Evolutionary conservation across 1,140 invertebrate species (phyloP).

Genomic region (Potamilus streckersoni): DNA sequence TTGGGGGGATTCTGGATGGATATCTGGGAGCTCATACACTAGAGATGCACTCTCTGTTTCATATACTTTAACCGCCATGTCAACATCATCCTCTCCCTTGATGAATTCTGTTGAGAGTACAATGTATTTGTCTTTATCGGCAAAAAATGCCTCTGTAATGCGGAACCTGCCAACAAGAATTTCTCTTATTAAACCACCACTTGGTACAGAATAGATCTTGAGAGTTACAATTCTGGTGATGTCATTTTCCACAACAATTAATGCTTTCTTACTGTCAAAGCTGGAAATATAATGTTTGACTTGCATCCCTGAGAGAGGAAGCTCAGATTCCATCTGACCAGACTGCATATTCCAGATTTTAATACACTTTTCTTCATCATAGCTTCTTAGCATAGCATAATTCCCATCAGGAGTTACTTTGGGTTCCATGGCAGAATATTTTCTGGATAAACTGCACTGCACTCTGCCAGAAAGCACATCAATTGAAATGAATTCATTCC

Average conservation of each 20-base stretch:
- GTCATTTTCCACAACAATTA: not conserved
- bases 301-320: constrained; percentile 32
- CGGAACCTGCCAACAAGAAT: constrained; percentile 10
- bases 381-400: constrained; percentile 39
- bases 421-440: constrained; percentile 36
- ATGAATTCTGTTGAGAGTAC: too few species aligned
- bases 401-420: constrained; percentile 35
- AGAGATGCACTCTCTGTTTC: not conserved
- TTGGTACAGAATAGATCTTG: not conserved
- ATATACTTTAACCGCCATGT: not conserved
- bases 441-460: constrained; percentile 17
- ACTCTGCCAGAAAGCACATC: constrained; percentile 30
- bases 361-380: constrained; percentile 28
- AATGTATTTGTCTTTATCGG: constrained; percentile 18
- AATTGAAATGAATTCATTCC: constrained; percentile 35
- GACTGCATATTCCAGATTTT: constrained; percentile 36
- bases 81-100: not conserved
- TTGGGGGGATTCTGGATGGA: constrained; percentile 30
- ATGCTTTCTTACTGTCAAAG: too few species aligned
- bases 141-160: constrained; percentile 23
- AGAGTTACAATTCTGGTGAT: constrained; percentile 19
- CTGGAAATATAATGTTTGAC: constrained; percentile 27
- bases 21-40: constrained; percentile 14
- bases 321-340: constrained; percentile 12
- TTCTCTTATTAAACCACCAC: not conserved